Conservation (phyloP, 1,140 invertebrate species). For the Trachymyrmex septentrionalis region DNA sequence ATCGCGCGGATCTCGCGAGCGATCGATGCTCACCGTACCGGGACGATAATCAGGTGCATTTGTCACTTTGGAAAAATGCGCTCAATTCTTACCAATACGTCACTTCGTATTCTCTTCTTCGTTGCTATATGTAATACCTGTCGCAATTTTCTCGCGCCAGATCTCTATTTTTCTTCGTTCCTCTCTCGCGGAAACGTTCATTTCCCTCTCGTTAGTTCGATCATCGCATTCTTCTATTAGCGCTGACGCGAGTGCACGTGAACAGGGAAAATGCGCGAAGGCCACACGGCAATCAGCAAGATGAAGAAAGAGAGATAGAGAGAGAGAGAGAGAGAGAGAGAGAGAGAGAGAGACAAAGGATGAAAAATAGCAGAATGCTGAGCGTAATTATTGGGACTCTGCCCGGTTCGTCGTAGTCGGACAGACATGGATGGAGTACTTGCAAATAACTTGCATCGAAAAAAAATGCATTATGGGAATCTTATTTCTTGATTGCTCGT, state of each 20-base stretch:
- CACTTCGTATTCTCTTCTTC: conserved; percentile 68
- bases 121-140: conserved; percentile 71
- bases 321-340: conserved; percentile 10
- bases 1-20: conserved; percentile 44
- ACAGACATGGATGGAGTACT: conserved; percentile 16
- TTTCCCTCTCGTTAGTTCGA: conserved; percentile 34
- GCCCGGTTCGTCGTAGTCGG: conserved; percentile 4
- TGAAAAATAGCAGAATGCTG: conserved; percentile 50
- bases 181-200: neutral
- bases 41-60: conserved; percentile 76
- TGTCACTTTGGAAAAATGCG: conserved; percentile 78
- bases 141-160: conserved; percentile 52
- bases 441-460: conserved; percentile 55
- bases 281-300: conserved; percentile 55
- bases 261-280: conserved; percentile 48
- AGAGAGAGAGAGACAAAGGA: conserved; percentile 10
- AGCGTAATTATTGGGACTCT: conserved; percentile 51
- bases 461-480: conserved; percentile 55
- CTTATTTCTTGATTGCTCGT: conserved; percentile 61
- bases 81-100: conserved; percentile 76
- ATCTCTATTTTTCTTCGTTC: conserved; percentile 43
- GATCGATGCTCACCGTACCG: conserved; percentile 73
- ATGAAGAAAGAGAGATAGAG: neutral
- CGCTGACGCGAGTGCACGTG: conserved; percentile 38
- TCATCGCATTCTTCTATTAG: conserved; percentile 30